Evolutionary conservation across 2,113 vertebrate species (phyloP).

Genomic region (Crotophaga sulcirostris): DNA sequence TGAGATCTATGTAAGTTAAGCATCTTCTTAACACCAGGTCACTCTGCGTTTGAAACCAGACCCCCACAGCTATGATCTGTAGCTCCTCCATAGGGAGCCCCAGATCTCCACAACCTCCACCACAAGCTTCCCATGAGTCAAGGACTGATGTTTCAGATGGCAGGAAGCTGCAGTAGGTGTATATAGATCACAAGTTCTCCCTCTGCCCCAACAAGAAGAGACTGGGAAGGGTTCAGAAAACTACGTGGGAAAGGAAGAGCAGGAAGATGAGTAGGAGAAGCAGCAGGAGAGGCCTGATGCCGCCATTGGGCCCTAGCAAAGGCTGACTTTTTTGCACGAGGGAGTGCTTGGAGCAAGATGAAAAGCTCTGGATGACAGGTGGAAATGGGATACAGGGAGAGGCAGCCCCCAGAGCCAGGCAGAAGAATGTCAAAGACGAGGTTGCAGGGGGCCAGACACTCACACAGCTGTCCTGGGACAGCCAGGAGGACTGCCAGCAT

Average conservation of each 20-base stretch:
- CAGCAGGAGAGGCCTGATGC: background rate
- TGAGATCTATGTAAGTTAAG: background rate
- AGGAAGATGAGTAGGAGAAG: background rate
- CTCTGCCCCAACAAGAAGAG: background rate
- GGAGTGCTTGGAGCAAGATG: background rate
- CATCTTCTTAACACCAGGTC: background rate
- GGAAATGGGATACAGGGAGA: background rate
- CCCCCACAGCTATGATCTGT: background rate
- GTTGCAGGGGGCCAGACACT: background rate
- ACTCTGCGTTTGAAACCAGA: background rate
- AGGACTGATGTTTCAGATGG: background rate
- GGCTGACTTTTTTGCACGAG: background rate
- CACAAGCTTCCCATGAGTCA: background rate
- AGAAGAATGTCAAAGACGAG: background rate
- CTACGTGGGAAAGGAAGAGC: background rate
- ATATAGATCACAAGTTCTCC: background rate
- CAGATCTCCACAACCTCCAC: background rate
- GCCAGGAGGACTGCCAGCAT: background rate
- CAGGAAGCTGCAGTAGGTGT: background rate
- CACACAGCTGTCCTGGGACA: rapidly evolving
- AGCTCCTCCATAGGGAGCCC: background rate
- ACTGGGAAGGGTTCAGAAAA: background rate
- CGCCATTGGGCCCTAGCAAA: background rate
- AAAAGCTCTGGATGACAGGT: background rate
- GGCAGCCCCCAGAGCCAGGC: background rate